Percentiles rank a stretch among this genome's conserved stretches.
Conservation (phyloP, 2,888 invertebrate species). For the Drosophila ezoana region DNA sequence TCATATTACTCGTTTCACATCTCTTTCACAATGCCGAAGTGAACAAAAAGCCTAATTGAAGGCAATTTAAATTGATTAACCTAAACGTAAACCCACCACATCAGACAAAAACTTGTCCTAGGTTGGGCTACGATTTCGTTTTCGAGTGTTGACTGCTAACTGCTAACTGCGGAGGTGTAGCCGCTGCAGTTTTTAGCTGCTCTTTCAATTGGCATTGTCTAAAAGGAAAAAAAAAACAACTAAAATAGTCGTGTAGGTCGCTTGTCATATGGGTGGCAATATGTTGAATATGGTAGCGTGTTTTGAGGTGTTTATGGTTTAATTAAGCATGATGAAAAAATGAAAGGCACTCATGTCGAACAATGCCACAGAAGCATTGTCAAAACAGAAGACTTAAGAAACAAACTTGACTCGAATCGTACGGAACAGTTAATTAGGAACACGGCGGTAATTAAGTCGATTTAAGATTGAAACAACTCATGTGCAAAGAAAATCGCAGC, state of each 20-base stretch:
- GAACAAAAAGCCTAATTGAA: conserved; percentile 77
- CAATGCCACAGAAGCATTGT: conserved; percentile 27
- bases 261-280: conserved; percentile 62
- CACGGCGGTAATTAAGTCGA: conserved; percentile 35
- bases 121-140: conserved; percentile 44
- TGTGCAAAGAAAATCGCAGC: conserved; percentile 26
- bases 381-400: conserved; percentile 40
- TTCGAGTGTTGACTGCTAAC: conserved; percentile 27
- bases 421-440: conserved; percentile 35
- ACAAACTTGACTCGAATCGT: conserved; percentile 35
- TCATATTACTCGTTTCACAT: conserved; percentile 40
- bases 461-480: conserved; percentile 22
- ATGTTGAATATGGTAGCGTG: conserved; percentile 72
- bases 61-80: conserved; percentile 80
- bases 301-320: conserved; percentile 76
- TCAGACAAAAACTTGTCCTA: conserved; percentile 50
- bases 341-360: conserved; percentile 52
- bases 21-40: conserved; percentile 43
- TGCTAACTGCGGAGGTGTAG: conserved; percentile 51
- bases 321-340: conserved; percentile 69
- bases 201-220: conserved; percentile 71
- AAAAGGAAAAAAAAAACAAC: conserved; percentile 11
- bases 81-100: conserved; percentile 57
- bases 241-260: conserved; percentile 51
- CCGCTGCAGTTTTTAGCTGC: conserved; percentile 63